These are phyloP conservation scores for Hydropsyche tenuis DNA, from an alignment of 1,140 invertebrate species.

Conservation along the genomic window DNA sequence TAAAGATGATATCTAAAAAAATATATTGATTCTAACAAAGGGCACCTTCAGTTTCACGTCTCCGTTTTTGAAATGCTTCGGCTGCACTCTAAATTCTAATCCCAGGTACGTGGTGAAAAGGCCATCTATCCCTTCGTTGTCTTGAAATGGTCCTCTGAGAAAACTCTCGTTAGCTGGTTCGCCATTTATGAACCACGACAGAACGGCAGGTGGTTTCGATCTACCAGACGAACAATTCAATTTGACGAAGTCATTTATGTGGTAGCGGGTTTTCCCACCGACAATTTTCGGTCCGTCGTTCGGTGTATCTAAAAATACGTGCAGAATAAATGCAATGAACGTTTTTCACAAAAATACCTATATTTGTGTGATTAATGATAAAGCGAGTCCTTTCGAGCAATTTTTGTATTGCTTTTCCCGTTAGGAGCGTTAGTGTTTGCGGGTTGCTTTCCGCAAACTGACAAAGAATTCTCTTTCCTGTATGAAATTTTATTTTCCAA, in stretches of 20 bases:
- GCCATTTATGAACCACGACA: constrained; percentile 77
- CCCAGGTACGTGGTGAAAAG: constrained; percentile 70
- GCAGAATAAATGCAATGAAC: constrained; percentile 43
- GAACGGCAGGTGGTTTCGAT: constrained; percentile 72
- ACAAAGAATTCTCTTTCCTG: constrained; percentile 32
- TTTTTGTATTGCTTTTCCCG: not conserved
- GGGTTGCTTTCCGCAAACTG: constrained; percentile 26
- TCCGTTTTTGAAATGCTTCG: constrained; percentile 70
- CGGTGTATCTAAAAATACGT: constrained; percentile 65
- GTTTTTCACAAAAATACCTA: not conserved
- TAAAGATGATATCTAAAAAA: not conserved
- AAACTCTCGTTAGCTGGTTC: constrained; percentile 66
- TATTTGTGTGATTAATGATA: too few species aligned
- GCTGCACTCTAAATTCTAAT: constrained; percentile 69
- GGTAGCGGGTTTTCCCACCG: constrained; percentile 70
- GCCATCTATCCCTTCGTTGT: constrained; percentile 64
- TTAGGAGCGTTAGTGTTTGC: not conserved
- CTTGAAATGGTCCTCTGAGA: constrained; percentile 63
- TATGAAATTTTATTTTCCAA: constrained; percentile 4
- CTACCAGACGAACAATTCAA: constrained; percentile 74
- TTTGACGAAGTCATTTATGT: constrained; percentile 69
- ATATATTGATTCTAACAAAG: not conserved
- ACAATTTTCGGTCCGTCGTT: constrained; percentile 71
- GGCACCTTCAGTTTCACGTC: constrained; percentile 72
- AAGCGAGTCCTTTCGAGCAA: not conserved